Evolutionary conservation across 2,797 vertebrate species (phyloP).

Genomic region (Neosilurus mollespiculum): DNA sequence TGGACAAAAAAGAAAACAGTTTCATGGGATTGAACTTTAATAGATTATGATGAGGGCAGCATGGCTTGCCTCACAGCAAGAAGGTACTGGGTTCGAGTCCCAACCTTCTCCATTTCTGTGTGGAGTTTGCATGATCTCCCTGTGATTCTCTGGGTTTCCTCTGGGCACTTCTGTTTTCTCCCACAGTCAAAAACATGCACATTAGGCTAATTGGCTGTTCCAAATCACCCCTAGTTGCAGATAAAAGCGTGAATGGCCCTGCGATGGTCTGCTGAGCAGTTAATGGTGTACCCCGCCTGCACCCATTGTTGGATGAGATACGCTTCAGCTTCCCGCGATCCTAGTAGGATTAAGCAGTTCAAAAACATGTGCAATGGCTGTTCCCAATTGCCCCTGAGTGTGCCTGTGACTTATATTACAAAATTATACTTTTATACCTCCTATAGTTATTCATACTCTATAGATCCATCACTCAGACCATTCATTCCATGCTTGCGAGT

Average conservation of each 20-base stretch:
- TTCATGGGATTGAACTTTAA: conserved; percentile 56
- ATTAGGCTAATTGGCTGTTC: too few relatives aligned
- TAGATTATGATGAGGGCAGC: conserved; percentile 58
- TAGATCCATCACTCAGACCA: conserved; percentile 23
- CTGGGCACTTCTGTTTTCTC: neutral
- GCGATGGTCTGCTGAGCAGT: too few relatives aligned
- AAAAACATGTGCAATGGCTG: too few relatives aligned
- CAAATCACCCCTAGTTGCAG: too few relatives aligned
- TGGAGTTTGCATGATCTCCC: neutral
- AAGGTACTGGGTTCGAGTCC: too few relatives aligned
- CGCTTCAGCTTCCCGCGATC: too few relatives aligned
- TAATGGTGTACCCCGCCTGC: too few relatives aligned
- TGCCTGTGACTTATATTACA: neutral
- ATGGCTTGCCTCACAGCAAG: too few relatives aligned
- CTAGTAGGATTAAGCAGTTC: too few relatives aligned
- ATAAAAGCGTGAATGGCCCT: too few relatives aligned
- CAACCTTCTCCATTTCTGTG: too few relatives aligned
- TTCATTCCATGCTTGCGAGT: conserved; percentile 3
- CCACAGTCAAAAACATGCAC: neutral
- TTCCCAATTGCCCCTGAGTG: neutral
- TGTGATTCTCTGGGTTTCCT: neutral
- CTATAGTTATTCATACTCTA: conserved; percentile 33
- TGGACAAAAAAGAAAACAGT: conserved; percentile 61
- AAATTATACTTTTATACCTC: conserved; percentile 8
- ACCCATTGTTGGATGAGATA: too few relatives aligned